Evolutionary conservation across 1,140 invertebrate genomes (phyloP).

Genomic region (Listronotus oregonensis): DNA sequence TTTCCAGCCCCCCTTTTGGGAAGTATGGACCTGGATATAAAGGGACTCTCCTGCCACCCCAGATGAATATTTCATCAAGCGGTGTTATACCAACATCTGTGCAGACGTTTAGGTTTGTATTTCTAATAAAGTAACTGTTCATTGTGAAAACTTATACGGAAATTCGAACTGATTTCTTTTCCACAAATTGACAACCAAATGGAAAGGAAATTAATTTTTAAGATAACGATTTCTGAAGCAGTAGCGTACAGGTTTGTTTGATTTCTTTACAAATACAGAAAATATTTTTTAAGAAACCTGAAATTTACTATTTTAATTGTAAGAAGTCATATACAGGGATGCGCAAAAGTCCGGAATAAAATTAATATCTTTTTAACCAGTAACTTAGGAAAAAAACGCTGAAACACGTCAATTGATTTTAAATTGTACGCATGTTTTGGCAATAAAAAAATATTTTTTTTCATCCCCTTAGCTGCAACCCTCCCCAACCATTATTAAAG

Average conservation of each 20-base stretch:
- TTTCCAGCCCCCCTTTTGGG: conserved; percentile 74
- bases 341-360: too few relatives aligned
- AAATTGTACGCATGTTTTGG: too few relatives aligned
- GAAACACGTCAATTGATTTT: too few relatives aligned
- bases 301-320: too few relatives aligned
- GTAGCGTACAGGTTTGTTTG: background rate
- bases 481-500: too few relatives aligned
- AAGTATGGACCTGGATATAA: conserved; percentile 79
- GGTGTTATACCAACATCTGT: conserved; percentile 76
- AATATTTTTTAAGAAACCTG: too few relatives aligned
- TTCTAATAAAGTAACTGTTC: conserved; percentile 18
- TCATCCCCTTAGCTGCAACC: too few relatives aligned
- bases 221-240: background rate
- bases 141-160: conserved; percentile 4
- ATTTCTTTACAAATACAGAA: too few relatives aligned
- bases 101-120: conserved; percentile 70
- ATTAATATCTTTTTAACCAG: too few relatives aligned
- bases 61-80: conserved; percentile 78
- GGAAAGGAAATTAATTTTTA: conserved; percentile 21
- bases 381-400: too few relatives aligned
- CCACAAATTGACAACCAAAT: conserved; percentile 6
- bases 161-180: conserved; percentile 13
- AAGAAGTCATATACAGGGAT: too few relatives aligned
- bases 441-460: too few relatives aligned
- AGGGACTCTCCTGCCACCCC: conserved; percentile 73